Percentiles rank a stretch among this genome's conserved stretches.
Conservation (phyloP, 2,888 invertebrate genomes). For the Pyrrhosoma nymphula region DNA sequence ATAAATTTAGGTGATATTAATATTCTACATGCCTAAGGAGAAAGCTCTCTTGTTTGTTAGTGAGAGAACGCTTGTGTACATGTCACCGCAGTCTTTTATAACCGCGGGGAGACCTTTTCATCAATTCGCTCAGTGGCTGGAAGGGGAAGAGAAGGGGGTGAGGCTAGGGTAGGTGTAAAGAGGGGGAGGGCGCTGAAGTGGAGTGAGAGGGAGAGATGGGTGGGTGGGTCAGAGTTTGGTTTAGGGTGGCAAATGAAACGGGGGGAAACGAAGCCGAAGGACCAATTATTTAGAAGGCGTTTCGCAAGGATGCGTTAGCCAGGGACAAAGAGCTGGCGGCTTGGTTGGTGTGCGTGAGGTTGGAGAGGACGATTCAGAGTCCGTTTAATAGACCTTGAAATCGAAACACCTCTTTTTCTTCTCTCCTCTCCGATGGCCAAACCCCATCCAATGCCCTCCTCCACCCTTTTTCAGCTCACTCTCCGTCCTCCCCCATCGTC, state of each 20-base stretch:
- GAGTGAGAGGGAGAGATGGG: no score
- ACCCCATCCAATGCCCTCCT: neutral
- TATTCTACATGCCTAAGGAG: no score
- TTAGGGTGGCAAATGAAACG: slow-evolving; percentile 10
- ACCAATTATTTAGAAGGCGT: slow-evolving; percentile 46
- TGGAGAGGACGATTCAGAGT: slow-evolving; percentile 6
- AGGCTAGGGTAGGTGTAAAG: neutral
- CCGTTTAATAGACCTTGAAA: slow-evolving; percentile 52
- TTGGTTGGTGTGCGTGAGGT: neutral
- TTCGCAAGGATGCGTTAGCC: slow-evolving; percentile 42
- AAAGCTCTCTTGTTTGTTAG: no score
- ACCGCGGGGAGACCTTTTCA: slow-evolving; percentile 26
- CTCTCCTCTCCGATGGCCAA: neutral
- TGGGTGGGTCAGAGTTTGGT: neutral
- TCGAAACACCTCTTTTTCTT: slow-evolving; percentile 34
- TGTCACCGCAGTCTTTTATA: neutral
- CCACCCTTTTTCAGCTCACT: neutral
- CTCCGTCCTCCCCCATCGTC: neutral
- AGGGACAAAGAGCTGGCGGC: neutral
- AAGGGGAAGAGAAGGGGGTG: neutral
- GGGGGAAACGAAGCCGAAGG: slow-evolving; percentile 40
- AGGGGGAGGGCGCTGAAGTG: neutral
- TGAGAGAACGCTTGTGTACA: neutral
- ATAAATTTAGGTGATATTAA: no score
- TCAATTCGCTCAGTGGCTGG: slow-evolving; percentile 20